phyloP scores from a whole-genome alignment of 1,140 invertebrate genomes.

The Heliconius nattereri region DNA sequence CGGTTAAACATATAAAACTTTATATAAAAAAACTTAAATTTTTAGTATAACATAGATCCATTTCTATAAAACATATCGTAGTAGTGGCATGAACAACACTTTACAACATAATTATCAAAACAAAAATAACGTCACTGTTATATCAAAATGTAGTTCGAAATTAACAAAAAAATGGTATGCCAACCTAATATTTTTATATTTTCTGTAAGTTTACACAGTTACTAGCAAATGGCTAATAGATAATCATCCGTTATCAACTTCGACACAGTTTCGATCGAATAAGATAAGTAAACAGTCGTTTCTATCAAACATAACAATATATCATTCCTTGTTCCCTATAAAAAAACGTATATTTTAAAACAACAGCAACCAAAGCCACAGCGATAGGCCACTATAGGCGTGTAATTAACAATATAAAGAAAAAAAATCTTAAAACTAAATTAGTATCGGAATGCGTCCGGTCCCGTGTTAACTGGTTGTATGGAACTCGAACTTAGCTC shows the following conservation, averaged over 20 bases:
- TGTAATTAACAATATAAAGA: background rate
- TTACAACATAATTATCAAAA: background rate
- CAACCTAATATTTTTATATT: too few species aligned
- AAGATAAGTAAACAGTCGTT: background rate
- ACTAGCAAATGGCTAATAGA: too few species aligned
- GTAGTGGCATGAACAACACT: slow-evolving; percentile 11
- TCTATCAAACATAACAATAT: background rate
- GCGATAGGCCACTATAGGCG: slow-evolving; percentile 10
- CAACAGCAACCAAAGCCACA: background rate
- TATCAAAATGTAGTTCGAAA: slow-evolving; percentile 3
- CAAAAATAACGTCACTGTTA: background rate
- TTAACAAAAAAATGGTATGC: background rate
- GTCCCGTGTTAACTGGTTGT: slow-evolving; percentile 60
- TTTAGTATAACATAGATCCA: background rate
- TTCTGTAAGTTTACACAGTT: too few species aligned
- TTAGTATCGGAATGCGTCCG: slow-evolving; percentile 70
- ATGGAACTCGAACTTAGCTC: slow-evolving; percentile 36
- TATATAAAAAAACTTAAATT: background rate
- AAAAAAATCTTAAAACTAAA: slow-evolving; percentile 57
- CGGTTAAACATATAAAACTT: too few species aligned
- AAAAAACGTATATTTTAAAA: slow-evolving; percentile 6
- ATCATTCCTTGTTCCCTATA: background rate
- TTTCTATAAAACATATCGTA: slow-evolving; percentile 15
- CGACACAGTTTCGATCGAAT: too few species aligned
- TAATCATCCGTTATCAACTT: too few species aligned